Evolutionary conservation across 1,140 invertebrate species (phyloP), one percentile per base, ranked within the genome.

Genomic region (Caenorhabditis brenneri): DNA sequence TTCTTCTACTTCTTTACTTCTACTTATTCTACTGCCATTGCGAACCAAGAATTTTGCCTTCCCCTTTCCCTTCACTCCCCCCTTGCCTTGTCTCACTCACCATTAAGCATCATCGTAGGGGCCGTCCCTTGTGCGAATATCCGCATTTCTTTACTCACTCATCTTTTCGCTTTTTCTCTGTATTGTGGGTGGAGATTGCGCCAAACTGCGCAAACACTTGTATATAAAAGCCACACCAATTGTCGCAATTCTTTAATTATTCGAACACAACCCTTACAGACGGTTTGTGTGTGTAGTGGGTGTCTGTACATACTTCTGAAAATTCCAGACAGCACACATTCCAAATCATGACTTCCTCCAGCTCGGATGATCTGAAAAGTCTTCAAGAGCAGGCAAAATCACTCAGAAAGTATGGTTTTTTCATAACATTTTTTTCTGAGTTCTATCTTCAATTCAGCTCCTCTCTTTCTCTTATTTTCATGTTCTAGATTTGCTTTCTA

Each of bases 221-320:
- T 74, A 74, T 74, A 74, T 74, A 74, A 74, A 74, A 74, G 65
- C 65, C 65, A 74, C 65, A 74, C 65, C 65, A 74, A 74, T 39
- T 74, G 65, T 74, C 65, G 22, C 22, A 74, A 74, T 74, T 74
- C 65, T 74, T 74, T 74, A 74, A 74, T 74, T 74, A 74, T 74
- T 74, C 65, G 36, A 46, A 74, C 36, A 46, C 65, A 15, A 19
- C 65, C 36, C 31, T 31, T 74, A 42, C 36, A 42, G 33, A 27
- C 33, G 22, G 65, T 74, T 16, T 24, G 65, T 42, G 16, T 33
- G 22, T 65, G 31, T 65, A 10, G n/a, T n/a, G n/a, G 2, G 58
- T 29, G 16, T 29, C 9, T 46, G 2, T 74, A n/a, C n/a, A n/a
- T n/a, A n/a, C 12, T 55, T 55, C 36, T 74, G 12, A 74, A 22